Evolutionary conservation across 2,113 vertebrate genomes (phyloP), one percentile per base, ranked within the genome.

Genomic region (Lipophrys pholis): DNA sequence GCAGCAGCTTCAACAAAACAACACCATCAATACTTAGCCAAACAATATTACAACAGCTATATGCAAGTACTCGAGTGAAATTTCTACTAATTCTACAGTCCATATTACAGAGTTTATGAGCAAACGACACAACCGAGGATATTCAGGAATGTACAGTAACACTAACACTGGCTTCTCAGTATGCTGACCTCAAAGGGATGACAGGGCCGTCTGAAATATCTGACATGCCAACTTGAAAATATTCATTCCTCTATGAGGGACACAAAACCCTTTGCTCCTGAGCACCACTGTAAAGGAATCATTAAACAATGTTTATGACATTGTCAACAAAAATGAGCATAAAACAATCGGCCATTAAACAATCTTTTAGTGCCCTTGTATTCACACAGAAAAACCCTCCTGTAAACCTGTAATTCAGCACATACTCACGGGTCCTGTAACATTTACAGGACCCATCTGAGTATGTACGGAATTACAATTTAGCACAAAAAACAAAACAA

Each of bases 171-270:
- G 21, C 21, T 30, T 30, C 21, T 30, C 68, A 21, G 2, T 1
- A 7, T 12, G 0, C 38, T 16, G 55, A 69, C 64, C 43, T 84
- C 0, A 2, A 45, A 79, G 48, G 15, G 48, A 49, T 69, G 46
- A 73, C 82, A 80, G 1, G 55, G 62, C 54, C 72, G 38, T 84
- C 35, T 66, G 76, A 88, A 86, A 88, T 76, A 41, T 65, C 61
- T 85, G 21, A 78, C 63, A 78, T 74, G 16, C 73, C 72, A 63
- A 35, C 30, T 17, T 60, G 21, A 60, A 40, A 59, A 60, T 65
- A 73, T 12, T 54, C 35, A 64, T 12, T 9, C 8, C 16, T 40
- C 21, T 15, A 7, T 57, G 30, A 49, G 16, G 14, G 1, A 36
- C 45, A 52, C 12, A 15, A 35, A 56, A 30, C 21, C 21, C 11